phyloP scores from a whole-genome alignment of 2,797 vertebrate species.

The Pseudopleuronectes americanus region DNA sequence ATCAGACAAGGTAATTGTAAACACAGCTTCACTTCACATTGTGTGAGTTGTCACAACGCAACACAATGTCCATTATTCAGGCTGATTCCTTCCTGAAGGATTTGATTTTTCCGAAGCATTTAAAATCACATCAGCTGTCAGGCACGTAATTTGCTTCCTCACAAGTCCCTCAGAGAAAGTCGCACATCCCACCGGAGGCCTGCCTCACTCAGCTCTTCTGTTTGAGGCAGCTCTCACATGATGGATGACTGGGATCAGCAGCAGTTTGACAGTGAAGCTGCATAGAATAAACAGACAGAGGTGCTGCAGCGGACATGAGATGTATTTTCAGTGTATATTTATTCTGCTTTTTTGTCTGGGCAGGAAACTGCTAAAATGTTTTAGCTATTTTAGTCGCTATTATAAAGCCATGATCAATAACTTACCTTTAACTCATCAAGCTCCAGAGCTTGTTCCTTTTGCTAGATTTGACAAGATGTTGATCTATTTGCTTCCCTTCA shows the following conservation, averaged over 20 bases:
- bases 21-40: constrained; percentile 33
- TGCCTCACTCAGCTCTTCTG: constrained; percentile 12
- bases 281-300: constrained; percentile 25
- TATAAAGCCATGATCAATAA: neutral
- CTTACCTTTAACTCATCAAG: no score
- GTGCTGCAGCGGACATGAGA: neutral
- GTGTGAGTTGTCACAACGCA: constrained; percentile 12
- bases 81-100: constrained; percentile 35
- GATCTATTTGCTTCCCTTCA: neutral
- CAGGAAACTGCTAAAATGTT: neutral
- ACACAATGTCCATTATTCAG: constrained; percentile 31
- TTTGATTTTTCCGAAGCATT: constrained; percentile 35
- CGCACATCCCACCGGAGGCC: constrained; percentile 10
- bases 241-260: constrained; percentile 32
- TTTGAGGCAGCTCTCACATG: constrained; percentile 22
- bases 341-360: neutral
- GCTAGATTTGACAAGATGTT: neutral
- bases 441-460: no score
- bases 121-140: constrained; percentile 55
- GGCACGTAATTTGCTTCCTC: constrained; percentile 43
- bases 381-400: no score
- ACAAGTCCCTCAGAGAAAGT: constrained; percentile 37
- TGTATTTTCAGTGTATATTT: neutral
- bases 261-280: constrained; percentile 16
- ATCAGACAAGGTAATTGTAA: neutral